phyloP scores from a whole-genome alignment of 1,140 invertebrate genomes.

The Apis laboriosa region DNA sequence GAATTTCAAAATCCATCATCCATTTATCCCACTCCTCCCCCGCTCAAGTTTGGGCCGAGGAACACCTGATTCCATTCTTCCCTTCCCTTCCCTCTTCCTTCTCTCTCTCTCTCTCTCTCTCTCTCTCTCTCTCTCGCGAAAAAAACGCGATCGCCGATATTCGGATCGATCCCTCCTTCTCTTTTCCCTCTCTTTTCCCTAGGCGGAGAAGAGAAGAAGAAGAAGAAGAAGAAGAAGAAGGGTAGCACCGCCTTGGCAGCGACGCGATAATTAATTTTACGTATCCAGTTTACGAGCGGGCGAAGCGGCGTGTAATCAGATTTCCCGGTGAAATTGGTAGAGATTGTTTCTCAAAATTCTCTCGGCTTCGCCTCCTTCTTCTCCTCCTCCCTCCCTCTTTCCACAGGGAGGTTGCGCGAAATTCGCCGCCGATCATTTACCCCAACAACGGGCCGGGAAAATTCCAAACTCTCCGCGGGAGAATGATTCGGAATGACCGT shows the following conservation, averaged over 20 bases:
- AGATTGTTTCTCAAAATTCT: constrained; percentile 71
- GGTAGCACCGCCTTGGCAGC: constrained; percentile 58
- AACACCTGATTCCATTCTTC: background rate
- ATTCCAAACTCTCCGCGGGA: background rate
- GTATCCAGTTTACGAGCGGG: constrained; percentile 78
- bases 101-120: no score
- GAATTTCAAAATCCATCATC: constrained; percentile 21
- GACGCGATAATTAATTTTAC: constrained; percentile 79
- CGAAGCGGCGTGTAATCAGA: constrained; percentile 75
- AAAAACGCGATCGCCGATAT: no score
- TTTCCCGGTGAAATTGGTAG: constrained; percentile 75
- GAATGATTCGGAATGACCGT: constrained; percentile 60
- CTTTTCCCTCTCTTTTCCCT: background rate
- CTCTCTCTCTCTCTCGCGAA: no score
- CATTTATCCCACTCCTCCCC: background rate
- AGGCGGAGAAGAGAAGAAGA: background rate
- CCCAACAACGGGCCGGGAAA: background rate
- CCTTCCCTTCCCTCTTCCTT: no score
- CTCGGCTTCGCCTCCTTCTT: background rate
- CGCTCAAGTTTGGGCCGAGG: no score
- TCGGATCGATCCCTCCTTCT: no score
- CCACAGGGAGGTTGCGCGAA: background rate
- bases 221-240: no score
- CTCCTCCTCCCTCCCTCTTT: no score
- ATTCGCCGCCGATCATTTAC: background rate